phyloP scores from a whole-genome alignment of 2,888 invertebrate species.

The Hermodice carunculata region DNA sequence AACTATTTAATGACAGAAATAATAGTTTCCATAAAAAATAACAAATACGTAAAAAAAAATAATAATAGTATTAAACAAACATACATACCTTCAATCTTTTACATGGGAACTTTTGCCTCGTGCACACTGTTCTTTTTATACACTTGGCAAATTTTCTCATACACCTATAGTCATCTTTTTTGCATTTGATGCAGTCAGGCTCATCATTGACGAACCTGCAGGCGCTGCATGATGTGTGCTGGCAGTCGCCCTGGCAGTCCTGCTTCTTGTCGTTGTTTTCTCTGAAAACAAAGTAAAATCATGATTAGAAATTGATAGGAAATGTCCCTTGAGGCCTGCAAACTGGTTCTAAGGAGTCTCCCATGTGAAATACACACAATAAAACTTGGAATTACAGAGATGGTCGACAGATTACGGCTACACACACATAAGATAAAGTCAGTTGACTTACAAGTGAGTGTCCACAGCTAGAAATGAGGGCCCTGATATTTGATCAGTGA shows the following conservation, averaged over 20 bases:
- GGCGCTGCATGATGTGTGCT: constrained; percentile 68
- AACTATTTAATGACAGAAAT: too few species aligned
- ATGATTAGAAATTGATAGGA: too few species aligned
- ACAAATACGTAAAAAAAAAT: not conserved
- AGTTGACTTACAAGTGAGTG: too few species aligned
- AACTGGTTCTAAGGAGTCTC: too few species aligned
- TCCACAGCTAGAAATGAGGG: too few species aligned
- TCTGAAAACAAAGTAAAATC: constrained; percentile 5
- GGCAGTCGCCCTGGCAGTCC: constrained; percentile 63
- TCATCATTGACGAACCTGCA: constrained; percentile 55
- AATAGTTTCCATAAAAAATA: too few species aligned
- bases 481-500: too few species aligned
- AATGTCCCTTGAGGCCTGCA: too few species aligned
- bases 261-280: constrained; percentile 50
- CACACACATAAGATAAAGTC: too few species aligned
- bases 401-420: too few species aligned
- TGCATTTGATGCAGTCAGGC: constrained; percentile 58
- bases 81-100: constrained; percentile 7
- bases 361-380: too few species aligned
- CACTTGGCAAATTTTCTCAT: constrained; percentile 63
- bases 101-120: constrained; percentile 49
- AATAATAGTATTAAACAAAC: not conserved
- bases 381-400: too few species aligned
- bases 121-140: constrained; percentile 53
- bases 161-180: constrained; percentile 62